Evolutionary conservation across 2,888 invertebrate species (phyloP).

Genomic region (Xanthostigma xanthostigma): DNA sequence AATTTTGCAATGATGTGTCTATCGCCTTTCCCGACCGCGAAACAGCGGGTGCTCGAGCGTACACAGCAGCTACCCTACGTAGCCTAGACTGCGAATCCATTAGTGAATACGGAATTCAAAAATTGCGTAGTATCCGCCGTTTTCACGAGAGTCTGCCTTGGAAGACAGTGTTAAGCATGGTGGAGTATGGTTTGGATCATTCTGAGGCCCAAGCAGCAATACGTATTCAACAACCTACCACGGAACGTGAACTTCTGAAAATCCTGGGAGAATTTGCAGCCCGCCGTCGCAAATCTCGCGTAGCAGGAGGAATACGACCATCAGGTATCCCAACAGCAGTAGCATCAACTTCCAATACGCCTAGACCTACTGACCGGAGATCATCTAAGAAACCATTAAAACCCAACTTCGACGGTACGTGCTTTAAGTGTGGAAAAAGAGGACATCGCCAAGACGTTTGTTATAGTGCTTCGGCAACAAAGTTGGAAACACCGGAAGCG

Average conservation of each 20-base stretch:
- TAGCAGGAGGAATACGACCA: neutral
- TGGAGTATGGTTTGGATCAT: conserved; percentile 6
- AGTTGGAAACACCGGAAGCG: neutral
- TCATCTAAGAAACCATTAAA: no score
- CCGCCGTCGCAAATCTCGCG: neutral
- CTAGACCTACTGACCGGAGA: no score
- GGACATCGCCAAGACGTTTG: conserved; percentile 6
- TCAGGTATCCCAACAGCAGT: neutral
- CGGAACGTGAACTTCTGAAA: conserved; percentile 9
- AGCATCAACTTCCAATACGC: no score
- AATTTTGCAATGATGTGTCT: conserved; percentile 12
- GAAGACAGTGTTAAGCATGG: conserved; percentile 8
- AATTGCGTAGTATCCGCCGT: conserved; percentile 6
- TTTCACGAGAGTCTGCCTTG: conserved; percentile 8
- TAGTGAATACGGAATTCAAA: conserved; percentile 10
- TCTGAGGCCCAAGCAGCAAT: conserved; percentile 1
- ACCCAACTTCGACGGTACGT: neutral
- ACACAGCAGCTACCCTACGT: conserved; percentile 10
- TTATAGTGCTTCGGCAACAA: neutral
- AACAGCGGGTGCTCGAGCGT: conserved; percentile 14
- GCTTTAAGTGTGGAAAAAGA: conserved; percentile 6
- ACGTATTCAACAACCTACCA: conserved; percentile 7
- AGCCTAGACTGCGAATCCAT: conserved; percentile 10
- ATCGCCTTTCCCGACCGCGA: conserved; percentile 14
- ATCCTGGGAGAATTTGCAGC: conserved; percentile 11